phyloP scores from a whole-genome alignment of 2,113 vertebrate species.

The Aegithalos caudatus region DNA sequence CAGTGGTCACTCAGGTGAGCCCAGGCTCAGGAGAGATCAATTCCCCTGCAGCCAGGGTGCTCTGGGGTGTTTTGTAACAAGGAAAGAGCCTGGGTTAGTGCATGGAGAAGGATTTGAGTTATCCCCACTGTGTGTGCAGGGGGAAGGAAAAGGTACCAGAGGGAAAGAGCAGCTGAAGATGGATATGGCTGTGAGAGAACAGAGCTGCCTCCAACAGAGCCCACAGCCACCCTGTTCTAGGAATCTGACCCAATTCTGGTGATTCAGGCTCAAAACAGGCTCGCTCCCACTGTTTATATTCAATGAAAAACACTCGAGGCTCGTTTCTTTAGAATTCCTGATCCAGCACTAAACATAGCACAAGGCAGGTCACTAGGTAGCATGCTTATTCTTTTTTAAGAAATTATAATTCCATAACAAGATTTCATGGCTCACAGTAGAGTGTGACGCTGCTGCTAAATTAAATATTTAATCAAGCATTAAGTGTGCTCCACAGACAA shows the following conservation, averaged over 20 bases:
- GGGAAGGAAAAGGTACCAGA: not conserved
- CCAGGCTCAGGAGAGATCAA: rapidly evolving
- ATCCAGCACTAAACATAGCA: constrained; percentile 18
- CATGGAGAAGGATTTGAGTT: rapidly evolving
- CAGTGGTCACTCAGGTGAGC: not conserved
- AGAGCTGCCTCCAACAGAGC: not conserved
- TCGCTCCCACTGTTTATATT: not conserved
- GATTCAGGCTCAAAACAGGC: not conserved
- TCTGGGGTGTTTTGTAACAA: not conserved
- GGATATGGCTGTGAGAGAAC: not conserved
- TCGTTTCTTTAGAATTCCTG: not conserved
- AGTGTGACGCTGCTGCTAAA: constrained; percentile 43
- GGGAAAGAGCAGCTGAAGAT: not conserved
- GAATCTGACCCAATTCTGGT: not conserved
- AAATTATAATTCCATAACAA: constrained; percentile 35
- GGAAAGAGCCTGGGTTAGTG: not conserved
- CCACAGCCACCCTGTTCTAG: not conserved
- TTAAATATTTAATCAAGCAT: constrained; percentile 56
- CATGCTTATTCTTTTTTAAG: not conserved
- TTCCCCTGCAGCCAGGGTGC: not conserved
- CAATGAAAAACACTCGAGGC: not conserved
- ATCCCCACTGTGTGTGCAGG: rapidly evolving
- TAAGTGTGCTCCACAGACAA: constrained; percentile 15
- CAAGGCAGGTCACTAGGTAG: not conserved
- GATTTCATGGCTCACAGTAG: constrained; percentile 44